Base-by-base conservation (phyloP, 2,113 vertebrate genomes). In the Sciurus niger region DNA sequence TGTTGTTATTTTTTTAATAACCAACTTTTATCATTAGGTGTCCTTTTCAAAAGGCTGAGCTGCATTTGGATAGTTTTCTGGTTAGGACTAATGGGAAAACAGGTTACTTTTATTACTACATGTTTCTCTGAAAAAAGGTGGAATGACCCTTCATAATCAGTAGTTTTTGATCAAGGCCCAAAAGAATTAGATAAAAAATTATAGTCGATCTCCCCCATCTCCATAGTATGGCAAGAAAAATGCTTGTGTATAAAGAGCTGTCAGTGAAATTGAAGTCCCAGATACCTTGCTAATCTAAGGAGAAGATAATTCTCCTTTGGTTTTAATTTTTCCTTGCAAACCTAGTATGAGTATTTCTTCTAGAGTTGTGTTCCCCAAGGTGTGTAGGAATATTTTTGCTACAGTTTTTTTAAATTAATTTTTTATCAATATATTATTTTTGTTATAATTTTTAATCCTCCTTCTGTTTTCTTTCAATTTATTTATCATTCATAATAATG, bases 1-100 rank as follows among this genome's bases (percentile, higher is more conserved):
- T 95, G 24, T 95, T 96, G 28, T 32, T 53, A 89, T 94, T 90
- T 43, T 96, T 82, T 90, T 73, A 86, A 74, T 93, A 90, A 85
- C 46, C 1, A 48, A 34, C 30, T 79, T 24, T 92, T 91, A 65
- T 74, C 40, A 76, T 89, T 90, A 77, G 51, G 28, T 78, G 6
- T 88, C 14, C 10, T 84, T 94, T 96, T 88, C 14, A 60, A 79
- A 78, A 89, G 85, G 14, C 37, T 70, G 60, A 16, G 8, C 32
- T 94, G 88, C 20, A 53, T 92, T 68, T 84, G 30, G 18, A 51
- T 96, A 95, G 24, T 85, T 94, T 97, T 94, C 63, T 93, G 55
- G 55, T 77, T 96, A 84, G 76, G 48, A 40, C 55, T 90, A n/a
- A n/a, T 80, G 51, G 65, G 24, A 90, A 90, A 96, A 43, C 13